Base-by-base conservation (phyloP, 2,888 invertebrate species). In the Hirtodrosophila duncani region DNA sequence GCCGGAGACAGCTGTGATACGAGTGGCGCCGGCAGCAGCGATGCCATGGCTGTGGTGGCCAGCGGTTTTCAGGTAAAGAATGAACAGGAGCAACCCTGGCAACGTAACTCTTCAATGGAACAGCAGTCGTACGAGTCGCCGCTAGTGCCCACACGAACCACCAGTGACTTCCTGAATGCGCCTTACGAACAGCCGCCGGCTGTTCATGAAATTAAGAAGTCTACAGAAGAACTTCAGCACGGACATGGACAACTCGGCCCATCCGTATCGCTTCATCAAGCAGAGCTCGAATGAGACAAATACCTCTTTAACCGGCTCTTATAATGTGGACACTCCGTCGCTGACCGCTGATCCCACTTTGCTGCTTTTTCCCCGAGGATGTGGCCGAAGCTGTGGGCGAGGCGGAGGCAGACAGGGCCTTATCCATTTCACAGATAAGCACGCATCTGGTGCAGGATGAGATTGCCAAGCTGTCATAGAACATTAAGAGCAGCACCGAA, bases 211-310 rank as follows among this genome's bases (percentile, higher is more conserved):
- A 45, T 87, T 87, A 16, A 85, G 83, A 67, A 87, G 87, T 31
- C 46, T 87, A 21, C 87, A 86, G 36, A 87, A 87, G 62, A 87
- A 87, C 51, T 87, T 87, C 9, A 87, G 87, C 67, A 86, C 87
- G 3, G 87, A 87, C 7, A 87, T 87, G 7, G 87, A 87, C 39
- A 87, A 86, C 57, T 87, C 87, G 26, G 81, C 84, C 4, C 87
- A 87, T 69, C 87, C 87, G 27, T 87, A 87, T 67, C 83, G 84
- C 34, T 84, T 87, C 31, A 87, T 87, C 27, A 87, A 87, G 61
- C 87, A 87, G 79, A 87, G 86, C 55, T 87, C 87, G 26, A 87
- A 87, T 42, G 87, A 87, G 56, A 87, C 87, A 9, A 87, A 84
- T 49, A 86, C 86, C 51, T 87, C 87, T 37, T 81, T 84, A 64